Evolutionary conservation across 2,113 vertebrate genomes (phyloP).

Genomic region (Peromyscus californicus): DNA sequence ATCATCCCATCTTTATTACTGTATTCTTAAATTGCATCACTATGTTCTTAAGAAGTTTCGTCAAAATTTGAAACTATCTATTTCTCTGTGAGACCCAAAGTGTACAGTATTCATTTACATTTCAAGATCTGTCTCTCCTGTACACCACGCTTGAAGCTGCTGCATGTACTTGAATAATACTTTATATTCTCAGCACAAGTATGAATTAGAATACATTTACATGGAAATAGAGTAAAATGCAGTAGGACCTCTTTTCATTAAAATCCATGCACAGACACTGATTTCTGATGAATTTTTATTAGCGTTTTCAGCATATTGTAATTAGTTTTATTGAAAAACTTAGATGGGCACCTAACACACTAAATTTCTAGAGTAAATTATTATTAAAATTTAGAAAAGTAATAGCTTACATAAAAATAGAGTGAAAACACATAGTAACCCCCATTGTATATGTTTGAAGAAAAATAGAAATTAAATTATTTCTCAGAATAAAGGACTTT

Average conservation of each 20-base stretch:
- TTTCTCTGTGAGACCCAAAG: conserved; percentile 17
- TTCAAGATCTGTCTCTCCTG: background rate
- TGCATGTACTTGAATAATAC: background rate
- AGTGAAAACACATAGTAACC: background rate
- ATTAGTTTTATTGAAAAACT: conserved; percentile 9
- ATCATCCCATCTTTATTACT: conserved; percentile 31
- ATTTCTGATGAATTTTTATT: conserved; percentile 41
- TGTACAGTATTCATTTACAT: background rate
- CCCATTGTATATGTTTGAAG: background rate
- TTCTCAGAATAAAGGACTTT: background rate
- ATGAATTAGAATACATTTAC: conserved; percentile 46
- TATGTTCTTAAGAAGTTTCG: background rate
- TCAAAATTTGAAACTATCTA: conserved; percentile 27
- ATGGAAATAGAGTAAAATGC: conserved; percentile 23
- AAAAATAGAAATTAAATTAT: background rate
- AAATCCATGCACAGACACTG: conserved; percentile 7
- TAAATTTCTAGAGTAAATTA: background rate
- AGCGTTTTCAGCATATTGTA: background rate
- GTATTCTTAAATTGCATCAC: conserved; percentile 23
- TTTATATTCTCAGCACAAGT: conserved; percentile 49
- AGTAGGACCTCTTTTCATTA: conserved; percentile 1
- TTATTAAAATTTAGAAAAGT: background rate
- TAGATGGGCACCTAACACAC: background rate
- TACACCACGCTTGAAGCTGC: background rate
- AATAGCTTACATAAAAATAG: background rate